Conservation (phyloP, 30 jellyfish, hydroid and myxozoan species). For the Pseudorhiza aurosa region DNA sequence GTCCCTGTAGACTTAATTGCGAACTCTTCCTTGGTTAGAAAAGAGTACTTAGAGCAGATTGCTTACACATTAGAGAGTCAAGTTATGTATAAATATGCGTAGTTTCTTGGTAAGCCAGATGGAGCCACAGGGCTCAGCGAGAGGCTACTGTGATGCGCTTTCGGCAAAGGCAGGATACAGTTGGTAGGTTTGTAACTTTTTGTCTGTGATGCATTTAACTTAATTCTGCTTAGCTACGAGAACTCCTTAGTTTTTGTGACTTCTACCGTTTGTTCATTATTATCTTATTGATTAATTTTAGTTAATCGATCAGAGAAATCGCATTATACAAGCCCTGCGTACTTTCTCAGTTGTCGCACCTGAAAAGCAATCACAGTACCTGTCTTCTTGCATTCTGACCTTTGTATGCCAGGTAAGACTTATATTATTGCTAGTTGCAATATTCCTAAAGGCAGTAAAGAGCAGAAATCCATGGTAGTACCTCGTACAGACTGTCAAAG, state of each 20-base stretch:
- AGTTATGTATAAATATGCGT: not conserved
- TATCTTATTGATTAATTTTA: constrained; percentile 4
- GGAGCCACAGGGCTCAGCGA: constrained; percentile 22
- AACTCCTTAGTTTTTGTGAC: not conserved
- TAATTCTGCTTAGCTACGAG: not conserved
- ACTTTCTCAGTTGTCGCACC: not conserved
- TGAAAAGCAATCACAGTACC: too few species aligned
- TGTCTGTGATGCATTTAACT: not conserved
- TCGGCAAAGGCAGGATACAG: constrained; percentile 2
- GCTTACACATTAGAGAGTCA: not conserved
- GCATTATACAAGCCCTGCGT: constrained; percentile 6
- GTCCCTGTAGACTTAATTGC: constrained; percentile 18
- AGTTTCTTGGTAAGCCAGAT: constrained; percentile 1
- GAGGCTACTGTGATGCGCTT: constrained; percentile 19
- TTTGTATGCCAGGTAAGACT: constrained; percentile 41
- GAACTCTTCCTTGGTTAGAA: not conserved
- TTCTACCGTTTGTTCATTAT: not conserved
- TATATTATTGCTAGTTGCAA: constrained; percentile 4
- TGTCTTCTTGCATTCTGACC: not conserved
- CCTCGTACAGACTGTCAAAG: not conserved
- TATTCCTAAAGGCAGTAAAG: constrained; percentile 12
- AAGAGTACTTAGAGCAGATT: not conserved
- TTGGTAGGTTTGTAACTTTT: not conserved
- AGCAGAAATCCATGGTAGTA: constrained; percentile 15
- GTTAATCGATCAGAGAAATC: constrained; percentile 6